phyloP scores from a whole-genome alignment of 2,113 vertebrate genomes.

The Mellivora capensis region DNA sequence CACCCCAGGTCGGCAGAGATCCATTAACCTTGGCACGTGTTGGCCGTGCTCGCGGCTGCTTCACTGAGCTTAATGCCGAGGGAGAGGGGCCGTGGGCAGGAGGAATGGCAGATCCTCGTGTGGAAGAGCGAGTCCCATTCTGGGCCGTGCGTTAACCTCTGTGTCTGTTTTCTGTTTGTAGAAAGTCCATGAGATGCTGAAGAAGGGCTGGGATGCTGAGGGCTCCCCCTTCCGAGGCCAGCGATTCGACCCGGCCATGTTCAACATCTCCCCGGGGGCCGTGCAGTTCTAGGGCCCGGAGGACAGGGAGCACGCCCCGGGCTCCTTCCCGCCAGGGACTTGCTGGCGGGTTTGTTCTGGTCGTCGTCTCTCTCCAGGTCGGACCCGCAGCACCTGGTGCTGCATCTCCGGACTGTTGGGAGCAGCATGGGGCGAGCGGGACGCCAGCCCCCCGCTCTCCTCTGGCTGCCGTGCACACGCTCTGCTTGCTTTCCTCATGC shows the following conservation, averaged over 20 bases:
- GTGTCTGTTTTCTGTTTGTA: constrained; percentile 66
- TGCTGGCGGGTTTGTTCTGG: neutral
- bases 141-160: constrained; percentile 33
- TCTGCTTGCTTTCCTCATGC: constrained; percentile 52
- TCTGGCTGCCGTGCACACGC: neutral
- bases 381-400: neutral
- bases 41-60: too few species aligned
- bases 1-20: neutral
- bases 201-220: constrained; percentile 98
- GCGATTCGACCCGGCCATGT: constrained; percentile 96
- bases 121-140: neutral
- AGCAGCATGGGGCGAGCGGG: neutral
- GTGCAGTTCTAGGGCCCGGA: constrained; percentile 91
- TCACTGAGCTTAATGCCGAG: rapidly evolving
- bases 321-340: constrained; percentile 16
- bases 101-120: neutral
- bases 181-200: constrained; percentile 99
- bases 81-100: neutral
- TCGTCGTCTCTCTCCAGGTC: neutral
- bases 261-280: constrained; percentile 94
- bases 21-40: rapidly evolving
- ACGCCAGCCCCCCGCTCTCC: neutral
- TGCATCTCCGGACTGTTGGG: neutral
- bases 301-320: neutral
- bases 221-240: constrained; percentile 97